phyloP scores from a whole-genome alignment of 2,888 invertebrate species.

The Caenorhabditis sp. region DNA sequence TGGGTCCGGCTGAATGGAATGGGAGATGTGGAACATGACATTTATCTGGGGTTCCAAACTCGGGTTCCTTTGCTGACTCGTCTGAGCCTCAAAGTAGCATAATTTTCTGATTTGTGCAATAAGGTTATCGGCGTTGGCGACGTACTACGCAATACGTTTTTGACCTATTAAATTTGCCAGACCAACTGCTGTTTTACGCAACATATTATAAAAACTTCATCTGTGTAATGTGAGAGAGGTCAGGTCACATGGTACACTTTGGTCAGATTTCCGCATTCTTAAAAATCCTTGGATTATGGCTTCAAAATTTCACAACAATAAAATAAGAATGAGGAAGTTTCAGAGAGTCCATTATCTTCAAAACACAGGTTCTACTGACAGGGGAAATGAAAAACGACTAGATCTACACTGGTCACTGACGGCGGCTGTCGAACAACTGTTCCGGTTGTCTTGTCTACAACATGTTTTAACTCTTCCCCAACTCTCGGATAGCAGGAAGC shows the following conservation, averaged over 20 bases:
- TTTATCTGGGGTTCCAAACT: neutral
- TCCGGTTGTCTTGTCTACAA: slow-evolving; percentile 2
- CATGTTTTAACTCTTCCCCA: neutral
- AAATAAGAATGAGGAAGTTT: neutral
- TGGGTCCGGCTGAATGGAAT: neutral
- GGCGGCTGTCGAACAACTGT: slow-evolving; percentile 8
- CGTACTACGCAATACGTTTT: neutral
- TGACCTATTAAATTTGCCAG: neutral
- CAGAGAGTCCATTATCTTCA: neutral
- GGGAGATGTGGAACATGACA: no score
- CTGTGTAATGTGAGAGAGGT: neutral
- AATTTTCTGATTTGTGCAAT: neutral
- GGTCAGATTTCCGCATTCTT: neutral
- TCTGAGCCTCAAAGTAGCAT: no score
- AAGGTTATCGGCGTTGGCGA: no score
- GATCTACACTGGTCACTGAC: neutral
- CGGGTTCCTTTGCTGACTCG: no score
- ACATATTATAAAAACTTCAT: slow-evolving; percentile 8
- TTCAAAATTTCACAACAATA: neutral
- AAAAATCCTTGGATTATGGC: no score
- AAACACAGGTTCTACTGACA: neutral
- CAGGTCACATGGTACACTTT: neutral
- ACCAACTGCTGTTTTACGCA: slow-evolving; percentile 6
- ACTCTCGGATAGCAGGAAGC: neutral
- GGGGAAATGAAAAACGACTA: slow-evolving; percentile 1